Percentiles rank a stretch among this genome's conserved stretches.
These are phyloP conservation scores for Drosophila testacea DNA, from an alignment of 2,888 invertebrate species.

Conservation along the genomic window DNA sequence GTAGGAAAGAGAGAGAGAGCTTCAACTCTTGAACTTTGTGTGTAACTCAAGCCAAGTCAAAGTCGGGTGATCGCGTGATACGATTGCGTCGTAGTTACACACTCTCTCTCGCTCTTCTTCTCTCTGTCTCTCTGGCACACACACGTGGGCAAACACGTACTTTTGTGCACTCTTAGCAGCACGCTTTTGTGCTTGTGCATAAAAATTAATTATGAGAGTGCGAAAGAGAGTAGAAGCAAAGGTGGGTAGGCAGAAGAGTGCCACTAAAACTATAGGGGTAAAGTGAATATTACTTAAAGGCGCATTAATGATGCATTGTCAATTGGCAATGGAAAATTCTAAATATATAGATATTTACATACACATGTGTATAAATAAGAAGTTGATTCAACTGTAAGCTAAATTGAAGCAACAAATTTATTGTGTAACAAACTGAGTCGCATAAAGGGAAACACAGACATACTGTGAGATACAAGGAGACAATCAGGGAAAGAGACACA, in stretches of 20 bases:
- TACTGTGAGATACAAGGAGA: slow-evolving; percentile 39
- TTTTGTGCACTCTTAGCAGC: slow-evolving; percentile 39
- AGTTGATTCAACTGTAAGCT: slow-evolving; percentile 45
- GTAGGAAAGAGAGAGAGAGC: neutral
- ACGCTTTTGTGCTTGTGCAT: slow-evolving; percentile 48
- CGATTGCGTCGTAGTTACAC: slow-evolving; percentile 24
- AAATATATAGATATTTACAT: slow-evolving; percentile 1
- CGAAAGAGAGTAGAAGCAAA: slow-evolving; percentile 5
- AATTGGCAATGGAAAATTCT: slow-evolving; percentile 38
- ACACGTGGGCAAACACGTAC: slow-evolving; percentile 31
- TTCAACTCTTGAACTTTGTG: slow-evolving; percentile 65
- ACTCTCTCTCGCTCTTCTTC: slow-evolving; percentile 2
- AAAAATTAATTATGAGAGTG: slow-evolving; percentile 30
- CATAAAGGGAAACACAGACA: slow-evolving; percentile 44
- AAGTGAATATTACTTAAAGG: slow-evolving; percentile 39
- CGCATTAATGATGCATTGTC: slow-evolving; percentile 47
- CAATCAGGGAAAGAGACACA: slow-evolving; percentile 37
- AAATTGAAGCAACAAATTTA: slow-evolving; percentile 66
- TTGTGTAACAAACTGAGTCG: slow-evolving; percentile 73
- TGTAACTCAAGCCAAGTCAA: slow-evolving; percentile 44
- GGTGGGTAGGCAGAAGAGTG: slow-evolving; percentile 23
- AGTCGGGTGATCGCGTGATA: slow-evolving; percentile 61
- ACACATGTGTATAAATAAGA: slow-evolving; percentile 31
- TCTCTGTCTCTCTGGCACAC: slow-evolving; percentile 18
- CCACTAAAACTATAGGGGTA: slow-evolving; percentile 32